Percentiles rank a stretch among this genome's conserved stretches.
These are phyloP conservation scores for Rhabdomys dilectus DNA, from an alignment of 2,113 vertebrate genomes.

Conservation along the genomic window DNA sequence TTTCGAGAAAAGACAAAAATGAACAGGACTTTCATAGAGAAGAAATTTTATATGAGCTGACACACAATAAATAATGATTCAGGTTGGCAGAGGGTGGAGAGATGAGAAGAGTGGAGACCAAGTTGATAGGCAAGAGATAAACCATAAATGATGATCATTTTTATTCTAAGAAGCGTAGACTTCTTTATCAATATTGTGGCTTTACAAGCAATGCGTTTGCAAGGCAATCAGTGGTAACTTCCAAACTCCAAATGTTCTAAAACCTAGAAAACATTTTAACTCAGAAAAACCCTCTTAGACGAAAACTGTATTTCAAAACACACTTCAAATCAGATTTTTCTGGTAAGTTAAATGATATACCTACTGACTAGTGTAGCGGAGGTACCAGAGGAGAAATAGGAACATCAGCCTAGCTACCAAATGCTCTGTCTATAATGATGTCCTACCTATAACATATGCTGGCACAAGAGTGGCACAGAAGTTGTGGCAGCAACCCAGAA, in stretches of 20 bases:
- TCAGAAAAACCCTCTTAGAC: conserved; percentile 8
- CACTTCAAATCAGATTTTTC: conserved; percentile 46
- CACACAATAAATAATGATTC: neutral
- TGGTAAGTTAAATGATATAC: neutral
- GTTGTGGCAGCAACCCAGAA: neutral
- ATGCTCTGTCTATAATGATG: neutral
- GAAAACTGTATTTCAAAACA: neutral
- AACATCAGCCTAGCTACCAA: neutral
- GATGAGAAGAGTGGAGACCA: neutral
- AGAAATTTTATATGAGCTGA: neutral
- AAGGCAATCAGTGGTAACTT: neutral
- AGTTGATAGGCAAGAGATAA: neutral
- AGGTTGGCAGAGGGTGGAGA: too few species aligned
- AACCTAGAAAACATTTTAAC: neutral
- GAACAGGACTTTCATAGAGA: neutral
- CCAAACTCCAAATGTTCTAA: neutral
- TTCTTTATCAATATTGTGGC: neutral
- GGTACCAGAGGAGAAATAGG: neutral
- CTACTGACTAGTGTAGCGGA: neutral
- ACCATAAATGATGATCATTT: neutral
- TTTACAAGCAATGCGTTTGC: neutral
- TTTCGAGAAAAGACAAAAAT: neutral
- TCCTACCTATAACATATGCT: neutral
- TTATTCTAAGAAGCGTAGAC: neutral
- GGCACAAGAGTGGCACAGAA: neutral